These are phyloP conservation scores for Corydoras maculifer DNA, from an alignment of 2,113 vertebrate species.

Conservation along the genomic window DNA sequence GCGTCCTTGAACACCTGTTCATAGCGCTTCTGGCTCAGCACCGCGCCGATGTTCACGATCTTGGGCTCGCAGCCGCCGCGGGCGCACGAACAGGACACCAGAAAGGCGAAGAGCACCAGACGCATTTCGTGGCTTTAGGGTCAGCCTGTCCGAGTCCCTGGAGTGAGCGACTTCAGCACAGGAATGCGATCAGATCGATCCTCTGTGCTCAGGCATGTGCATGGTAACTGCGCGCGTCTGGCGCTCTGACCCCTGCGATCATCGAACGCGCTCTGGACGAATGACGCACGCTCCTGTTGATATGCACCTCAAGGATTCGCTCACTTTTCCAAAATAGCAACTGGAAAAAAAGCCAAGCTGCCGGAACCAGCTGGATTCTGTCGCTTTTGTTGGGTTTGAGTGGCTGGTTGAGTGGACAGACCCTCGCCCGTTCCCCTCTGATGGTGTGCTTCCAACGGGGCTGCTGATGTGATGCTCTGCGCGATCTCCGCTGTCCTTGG, in stretches of 20 bases:
- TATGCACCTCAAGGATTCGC: conserved; percentile 22
- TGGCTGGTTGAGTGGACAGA: background rate
- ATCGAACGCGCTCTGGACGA: background rate
- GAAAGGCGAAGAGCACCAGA: conserved; percentile 77
- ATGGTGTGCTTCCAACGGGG: conserved; percentile 22
- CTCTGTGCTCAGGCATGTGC: conserved; percentile 27
- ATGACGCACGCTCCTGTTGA: conserved; percentile 40
- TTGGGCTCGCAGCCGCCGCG: conserved; percentile 84
- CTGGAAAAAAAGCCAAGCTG: background rate
- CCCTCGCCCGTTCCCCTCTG: background rate
- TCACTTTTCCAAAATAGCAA: background rate
- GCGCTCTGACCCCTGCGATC: background rate
- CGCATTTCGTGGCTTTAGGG: conserved; percentile 58
- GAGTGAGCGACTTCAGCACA: conserved; percentile 26
- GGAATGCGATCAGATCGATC: conserved; percentile 39
- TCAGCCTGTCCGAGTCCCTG: conserved; percentile 8
- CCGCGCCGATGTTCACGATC: conserved; percentile 86
- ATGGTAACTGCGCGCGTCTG: conserved; percentile 1
- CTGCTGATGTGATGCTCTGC: conserved; percentile 61
- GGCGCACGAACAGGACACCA: conserved; percentile 81
- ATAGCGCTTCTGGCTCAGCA: conserved; percentile 89
- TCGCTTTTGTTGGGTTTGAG: background rate
- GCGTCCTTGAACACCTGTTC: conserved; percentile 93
- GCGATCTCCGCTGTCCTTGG: conserved; percentile 63
- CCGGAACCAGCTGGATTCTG: background rate